Conservation (phyloP, 2,888 invertebrate species). For the Temnothorax rugatulus region DNA sequence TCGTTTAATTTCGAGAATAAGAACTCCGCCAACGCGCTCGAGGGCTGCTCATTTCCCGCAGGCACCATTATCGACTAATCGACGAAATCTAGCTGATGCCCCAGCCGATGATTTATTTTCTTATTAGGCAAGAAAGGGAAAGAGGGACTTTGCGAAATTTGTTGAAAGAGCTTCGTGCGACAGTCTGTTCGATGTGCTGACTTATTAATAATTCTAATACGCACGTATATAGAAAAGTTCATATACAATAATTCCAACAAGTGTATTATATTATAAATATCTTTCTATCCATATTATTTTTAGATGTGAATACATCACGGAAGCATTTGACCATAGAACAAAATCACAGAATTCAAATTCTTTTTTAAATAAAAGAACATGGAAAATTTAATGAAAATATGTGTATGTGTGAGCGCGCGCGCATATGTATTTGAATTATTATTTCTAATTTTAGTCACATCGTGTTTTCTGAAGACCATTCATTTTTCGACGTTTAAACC, state of each 20-base stretch:
- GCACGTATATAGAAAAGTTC: neutral
- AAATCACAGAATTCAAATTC: neutral
- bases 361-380: neutral
- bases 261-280: neutral
- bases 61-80: constrained; percentile 37
- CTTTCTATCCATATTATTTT: neutral
- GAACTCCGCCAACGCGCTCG: constrained; percentile 30
- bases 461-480: neutral
- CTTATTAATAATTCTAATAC: neutral
- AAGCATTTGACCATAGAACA: neutral
- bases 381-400: constrained; percentile 13
- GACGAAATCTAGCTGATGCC: constrained; percentile 5
- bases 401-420: no score
- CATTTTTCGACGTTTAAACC: constrained; percentile 9
- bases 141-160: neutral
- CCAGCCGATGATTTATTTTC: neutral
- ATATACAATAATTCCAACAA: neutral
- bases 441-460: neutral
- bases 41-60: constrained; percentile 40
- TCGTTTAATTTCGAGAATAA: constrained; percentile 72
- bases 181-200: neutral
- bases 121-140: neutral
- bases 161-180: neutral
- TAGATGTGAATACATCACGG: neutral
- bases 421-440: neutral